phyloP scores from a whole-genome alignment of 1,140 invertebrate genomes.

The Fopius arisanus region DNA sequence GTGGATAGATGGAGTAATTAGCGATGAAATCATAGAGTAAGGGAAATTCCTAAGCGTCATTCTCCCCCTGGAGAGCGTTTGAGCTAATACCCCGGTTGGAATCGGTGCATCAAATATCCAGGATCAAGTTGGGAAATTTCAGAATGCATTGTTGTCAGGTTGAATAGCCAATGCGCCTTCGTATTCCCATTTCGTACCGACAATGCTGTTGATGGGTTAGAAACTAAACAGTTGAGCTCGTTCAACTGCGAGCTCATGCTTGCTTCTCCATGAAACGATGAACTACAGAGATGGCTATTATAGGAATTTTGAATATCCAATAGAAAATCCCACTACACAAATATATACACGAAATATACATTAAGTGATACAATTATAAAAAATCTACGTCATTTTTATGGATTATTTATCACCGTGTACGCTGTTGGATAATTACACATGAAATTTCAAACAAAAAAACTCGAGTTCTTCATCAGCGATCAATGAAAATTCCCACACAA shows the following conservation, averaged over 20 bases:
- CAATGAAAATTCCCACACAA: no score
- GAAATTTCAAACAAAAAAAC: no score
- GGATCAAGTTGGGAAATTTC: neutral
- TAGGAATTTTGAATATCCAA: neutral
- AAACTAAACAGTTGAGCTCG: slow-evolving; percentile 10
- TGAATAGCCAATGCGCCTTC: neutral
- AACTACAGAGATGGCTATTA: neutral
- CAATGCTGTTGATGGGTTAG: slow-evolving; percentile 9
- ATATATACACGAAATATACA: no score
- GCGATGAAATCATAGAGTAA: neutral
- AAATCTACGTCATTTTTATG: no score
- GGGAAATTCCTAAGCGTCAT: neutral
- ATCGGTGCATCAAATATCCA: neutral
- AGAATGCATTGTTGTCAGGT: neutral
- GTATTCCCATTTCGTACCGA: neutral
- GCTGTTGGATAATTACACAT: no score
- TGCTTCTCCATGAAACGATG: neutral
- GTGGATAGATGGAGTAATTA: no score
- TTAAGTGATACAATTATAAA: no score
- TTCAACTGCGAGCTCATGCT: neutral
- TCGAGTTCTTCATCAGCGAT: no score
- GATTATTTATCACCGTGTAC: no score
- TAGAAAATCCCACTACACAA: no score
- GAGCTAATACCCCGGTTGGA: neutral
- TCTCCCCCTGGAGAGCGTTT: neutral